These are phyloP conservation scores for Ctenomys sociabilis DNA, from an alignment of 2,113 vertebrate genomes.

Conservation along the genomic window DNA sequence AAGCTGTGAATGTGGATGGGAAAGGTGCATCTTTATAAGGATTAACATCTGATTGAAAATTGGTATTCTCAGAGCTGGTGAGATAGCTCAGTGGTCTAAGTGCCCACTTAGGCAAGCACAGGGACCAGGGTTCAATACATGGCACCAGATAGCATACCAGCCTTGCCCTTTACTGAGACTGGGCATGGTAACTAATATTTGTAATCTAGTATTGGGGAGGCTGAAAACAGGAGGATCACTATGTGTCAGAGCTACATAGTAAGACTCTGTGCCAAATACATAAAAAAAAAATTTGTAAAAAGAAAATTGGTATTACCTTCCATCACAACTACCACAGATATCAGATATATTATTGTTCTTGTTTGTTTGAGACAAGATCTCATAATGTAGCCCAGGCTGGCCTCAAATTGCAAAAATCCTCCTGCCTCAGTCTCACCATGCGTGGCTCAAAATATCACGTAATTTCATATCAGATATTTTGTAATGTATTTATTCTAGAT, in stretches of 20 bases:
- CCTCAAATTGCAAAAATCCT: background rate
- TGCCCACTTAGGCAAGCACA: no score
- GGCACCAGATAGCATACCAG: no score
- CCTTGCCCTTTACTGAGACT: no score
- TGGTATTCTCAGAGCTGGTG: background rate
- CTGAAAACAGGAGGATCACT: no score
- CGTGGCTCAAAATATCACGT: background rate
- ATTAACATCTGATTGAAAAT: conserved; percentile 14
- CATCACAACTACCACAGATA: background rate
- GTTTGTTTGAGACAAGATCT: background rate
- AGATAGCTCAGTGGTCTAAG: no score
- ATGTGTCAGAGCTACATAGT: no score
- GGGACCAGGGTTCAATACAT: no score
- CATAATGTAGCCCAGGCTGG: background rate
- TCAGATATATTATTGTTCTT: background rate
- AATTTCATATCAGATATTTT: background rate
- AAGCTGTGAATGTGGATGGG: background rate
- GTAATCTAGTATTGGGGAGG: no score
- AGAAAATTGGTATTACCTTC: conserved; percentile 41
- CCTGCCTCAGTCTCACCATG: background rate
- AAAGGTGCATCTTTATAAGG: background rate
- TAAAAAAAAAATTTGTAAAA: no score
- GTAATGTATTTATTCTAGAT: background rate
- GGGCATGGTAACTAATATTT: no score
- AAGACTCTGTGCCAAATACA: no score